phyloP scores from a whole-genome alignment of 2,797 vertebrate genomes.

The Fundulus diaphanus region DNA sequence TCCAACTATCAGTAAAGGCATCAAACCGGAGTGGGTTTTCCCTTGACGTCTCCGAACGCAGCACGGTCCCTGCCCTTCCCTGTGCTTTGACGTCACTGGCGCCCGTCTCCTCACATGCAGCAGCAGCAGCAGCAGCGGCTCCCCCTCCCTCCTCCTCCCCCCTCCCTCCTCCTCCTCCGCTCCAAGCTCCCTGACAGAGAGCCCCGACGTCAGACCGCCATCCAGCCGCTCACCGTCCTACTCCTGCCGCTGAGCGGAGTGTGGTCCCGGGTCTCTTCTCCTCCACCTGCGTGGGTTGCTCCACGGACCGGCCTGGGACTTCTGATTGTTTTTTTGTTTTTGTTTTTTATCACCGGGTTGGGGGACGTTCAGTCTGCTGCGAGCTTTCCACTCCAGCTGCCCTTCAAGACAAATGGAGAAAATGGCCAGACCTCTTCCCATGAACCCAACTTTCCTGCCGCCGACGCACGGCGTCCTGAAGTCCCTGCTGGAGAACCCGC shows the following conservation, averaged over 20 bases:
- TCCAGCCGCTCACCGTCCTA: constrained; percentile 51
- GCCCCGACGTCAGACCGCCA: constrained; percentile 45
- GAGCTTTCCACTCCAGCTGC: constrained; percentile 45
- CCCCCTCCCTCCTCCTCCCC: constrained; percentile 7
- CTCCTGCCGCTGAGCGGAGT: constrained; percentile 36
- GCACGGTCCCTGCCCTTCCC: constrained; percentile 2
- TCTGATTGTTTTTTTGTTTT: constrained; percentile 5
- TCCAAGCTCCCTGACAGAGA: constrained; percentile 46
- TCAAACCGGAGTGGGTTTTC: neutral
- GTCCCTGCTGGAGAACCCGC: constrained; percentile 95
- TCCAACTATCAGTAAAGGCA: constrained; percentile 13
- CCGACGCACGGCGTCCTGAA: constrained; percentile 96
- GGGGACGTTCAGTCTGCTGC: constrained; percentile 12
- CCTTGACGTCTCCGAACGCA: neutral
- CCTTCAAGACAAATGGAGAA: constrained; percentile 77
- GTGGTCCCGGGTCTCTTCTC: constrained; percentile 23
- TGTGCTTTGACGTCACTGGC: constrained; percentile 66
- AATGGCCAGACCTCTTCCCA: constrained; percentile 91
- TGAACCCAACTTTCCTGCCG: constrained; percentile 90
- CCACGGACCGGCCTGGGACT: constrained; percentile 15
- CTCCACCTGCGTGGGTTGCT: constrained; percentile 12
- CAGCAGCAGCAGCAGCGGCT: constrained; percentile 42
- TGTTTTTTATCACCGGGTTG: constrained; percentile 3
- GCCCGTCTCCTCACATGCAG: constrained; percentile 65
- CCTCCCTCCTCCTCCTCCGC: constrained; percentile 26